These are phyloP conservation scores for Forbesichthys papilliferus DNA, from an alignment of 2,113 vertebrate genomes.

Conservation along the genomic window DNA sequence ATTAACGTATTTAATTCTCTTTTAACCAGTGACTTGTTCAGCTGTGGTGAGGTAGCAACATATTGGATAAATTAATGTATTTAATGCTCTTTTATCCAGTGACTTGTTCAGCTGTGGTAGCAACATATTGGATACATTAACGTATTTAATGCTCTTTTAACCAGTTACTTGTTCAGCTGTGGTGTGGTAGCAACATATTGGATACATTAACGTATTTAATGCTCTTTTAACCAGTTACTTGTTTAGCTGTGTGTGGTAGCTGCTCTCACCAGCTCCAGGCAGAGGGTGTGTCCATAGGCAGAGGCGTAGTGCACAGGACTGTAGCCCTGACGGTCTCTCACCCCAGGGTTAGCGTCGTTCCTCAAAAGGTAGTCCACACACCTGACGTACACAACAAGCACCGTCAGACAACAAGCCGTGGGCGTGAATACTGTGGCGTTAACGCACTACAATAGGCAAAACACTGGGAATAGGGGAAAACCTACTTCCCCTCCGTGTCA, in stretches of 20 bases:
- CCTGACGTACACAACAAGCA: slow-evolving; percentile 66
- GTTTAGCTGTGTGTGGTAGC: background rate
- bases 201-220: background rate
- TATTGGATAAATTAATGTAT: too few species aligned
- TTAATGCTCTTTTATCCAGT: too few species aligned
- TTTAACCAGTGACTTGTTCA: background rate
- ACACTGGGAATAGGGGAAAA: slow-evolving; percentile 10
- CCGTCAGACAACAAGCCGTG: background rate
- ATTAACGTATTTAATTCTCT: background rate
- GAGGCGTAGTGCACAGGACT: slow-evolving; percentile 93
- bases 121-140: too few species aligned
- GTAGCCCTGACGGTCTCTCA: slow-evolving; percentile 93
- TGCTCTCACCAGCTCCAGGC: slow-evolving; percentile 77
- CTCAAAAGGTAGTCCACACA: slow-evolving; percentile 96
- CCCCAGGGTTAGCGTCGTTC: slow-evolving; percentile 93
- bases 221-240: background rate
- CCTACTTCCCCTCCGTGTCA: slow-evolving; percentile 95
- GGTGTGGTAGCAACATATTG: background rate
- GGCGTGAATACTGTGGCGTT: background rate
- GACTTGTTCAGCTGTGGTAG: too few species aligned
- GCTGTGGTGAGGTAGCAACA: background rate
- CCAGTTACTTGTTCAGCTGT: background rate
- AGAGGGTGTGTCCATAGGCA: slow-evolving; percentile 76
- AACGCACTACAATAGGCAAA: background rate
- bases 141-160: too few species aligned